Base-by-base conservation (phyloP, 2,888 invertebrate genomes). In the Pelosia muscerda region DNA sequence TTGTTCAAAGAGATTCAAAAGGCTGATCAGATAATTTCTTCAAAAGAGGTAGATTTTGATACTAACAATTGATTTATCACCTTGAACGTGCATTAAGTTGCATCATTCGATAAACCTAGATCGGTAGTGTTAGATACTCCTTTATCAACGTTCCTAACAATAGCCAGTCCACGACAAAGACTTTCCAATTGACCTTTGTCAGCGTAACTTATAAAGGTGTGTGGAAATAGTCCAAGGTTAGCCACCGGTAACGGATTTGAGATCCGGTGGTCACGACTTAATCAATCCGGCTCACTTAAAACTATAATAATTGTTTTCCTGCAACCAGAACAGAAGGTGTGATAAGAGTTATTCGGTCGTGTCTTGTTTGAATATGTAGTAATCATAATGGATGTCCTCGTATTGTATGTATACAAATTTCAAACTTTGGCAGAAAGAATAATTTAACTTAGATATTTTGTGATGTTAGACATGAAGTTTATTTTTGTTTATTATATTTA, bases 181-280 rank as follows among this genome's bases (percentile, higher is more conserved):
- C 80, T 80, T 81, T 81, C 79, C 86, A 91, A 88, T 87, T 93
- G 94, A 94, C 94, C 94, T 94, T 94, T 92, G 82, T 73, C 78
- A 79, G 76, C 80, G 82, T 83, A 76, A 64, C 60, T 65, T 63
- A 77, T 83, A 89, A 88, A 91, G 91, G 86, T 88, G 88, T 84
- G 84, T 92, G 85, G 86, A 92, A 88, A 92, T 93, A 91, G 93
- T 88, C 91, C 94, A 94, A 94, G 94, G 94, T 88, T 89, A 87
- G 84, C 89, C 80, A 85, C 87, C 81, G 83, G 84, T 90, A 86
- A 90, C 91, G 90, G 92, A 91, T 90, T 92, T 88, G 79, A 90
- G 89, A 92, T 92, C 92, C 89, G 90, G 88, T 83, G 88, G 92
- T 94, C 94, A 94, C 94, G 93, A 93, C 83, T 85, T 73, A 68